Base-by-base conservation (phyloP, 2,888 invertebrate species). In the Silvanus unidentatus region DNA sequence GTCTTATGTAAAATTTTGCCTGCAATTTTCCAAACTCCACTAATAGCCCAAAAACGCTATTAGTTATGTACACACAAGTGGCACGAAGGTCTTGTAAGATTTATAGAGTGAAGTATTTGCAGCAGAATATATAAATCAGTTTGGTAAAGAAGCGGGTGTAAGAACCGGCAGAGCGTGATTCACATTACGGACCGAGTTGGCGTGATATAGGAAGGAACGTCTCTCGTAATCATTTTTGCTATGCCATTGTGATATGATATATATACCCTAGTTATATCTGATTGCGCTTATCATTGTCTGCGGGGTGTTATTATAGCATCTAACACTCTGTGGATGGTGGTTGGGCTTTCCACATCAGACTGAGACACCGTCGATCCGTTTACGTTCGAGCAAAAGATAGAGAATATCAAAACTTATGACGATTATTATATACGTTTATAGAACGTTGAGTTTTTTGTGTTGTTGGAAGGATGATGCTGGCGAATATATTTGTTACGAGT, bases 201-300 rank as follows among this genome's bases (percentile, higher is more conserved):
- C 60, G 63, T 61, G 61, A 64, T 66, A 65, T 65, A 68, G 69
- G 69, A 70, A 70, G 69, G 69, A 70, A 70, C 69, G 67, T 68
- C 66, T 65, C 68, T 62, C 65, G 68, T 70, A 70, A 70, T 70
- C 70, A 70, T 70, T 70, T 70, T 69, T 68, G 69, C 66, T 63
- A 64, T 64, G 68, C 67, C 66, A 68, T 70, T 70, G 70, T 70
- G 67, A 66, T 68, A 64, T 69, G 69, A 70, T 69, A 68, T 69
- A 70, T 68, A 69, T 66, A 58, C 58, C 57, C 37, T 47, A 52
- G 50, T 47, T 48, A 47, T 61, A 62, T 62, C 62, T 61, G 62
- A 62, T 62, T 47, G 49, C 42, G 53, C 60, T 61, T 62, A 62
- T 62, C 62, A 55, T 54, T 58, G 59, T 57, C 57, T 58, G 56